Evolutionary conservation across 2,797 vertebrate genomes (phyloP).

Genomic region (Eleutherodactylus coqui): DNA sequence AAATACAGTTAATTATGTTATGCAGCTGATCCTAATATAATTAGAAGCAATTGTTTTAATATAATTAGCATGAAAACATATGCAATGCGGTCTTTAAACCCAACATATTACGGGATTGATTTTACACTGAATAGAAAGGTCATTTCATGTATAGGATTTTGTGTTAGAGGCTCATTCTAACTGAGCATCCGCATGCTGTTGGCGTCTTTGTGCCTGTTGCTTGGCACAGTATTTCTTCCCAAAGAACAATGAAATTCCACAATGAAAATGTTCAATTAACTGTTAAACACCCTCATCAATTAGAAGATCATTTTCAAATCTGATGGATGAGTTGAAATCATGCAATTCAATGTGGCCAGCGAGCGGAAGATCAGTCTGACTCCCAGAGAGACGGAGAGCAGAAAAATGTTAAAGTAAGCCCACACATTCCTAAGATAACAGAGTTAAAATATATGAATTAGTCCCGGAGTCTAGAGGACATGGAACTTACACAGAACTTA

Average conservation of each 20-base stretch:
- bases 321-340: slow-evolving; percentile 96
- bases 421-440: slow-evolving; percentile 65
- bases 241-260: slow-evolving; percentile 81
- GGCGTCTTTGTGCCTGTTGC: slow-evolving; percentile 63
- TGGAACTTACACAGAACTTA: neutral
- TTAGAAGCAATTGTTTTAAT: neutral
- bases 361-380: slow-evolving; percentile 84
- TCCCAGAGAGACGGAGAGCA: slow-evolving; percentile 79
- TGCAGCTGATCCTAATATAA: neutral
- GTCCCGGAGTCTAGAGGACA: slow-evolving; percentile 60
- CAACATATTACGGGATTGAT: neutral
- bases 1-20: neutral
- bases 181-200: neutral
- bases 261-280: slow-evolving; percentile 92
- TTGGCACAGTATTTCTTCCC: slow-evolving; percentile 70
- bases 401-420: slow-evolving; percentile 82
- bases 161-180: slow-evolving; percentile 53
- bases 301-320: slow-evolving; percentile 92
- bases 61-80: slow-evolving; percentile 8
- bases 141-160: slow-evolving; percentile 42
- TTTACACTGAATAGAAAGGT: slow-evolving; percentile 23
- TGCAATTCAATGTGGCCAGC: slow-evolving; percentile 89
- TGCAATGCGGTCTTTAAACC: slow-evolving; percentile 16
- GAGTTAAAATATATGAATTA: slow-evolving; percentile 68
- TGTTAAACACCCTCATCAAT: slow-evolving; percentile 89